A percentile compares a stretch with the other conserved stretches of the same genome.
Conservation (phyloP, 2,888 invertebrate genomes). For the Nemapogon koenigi region DNA sequence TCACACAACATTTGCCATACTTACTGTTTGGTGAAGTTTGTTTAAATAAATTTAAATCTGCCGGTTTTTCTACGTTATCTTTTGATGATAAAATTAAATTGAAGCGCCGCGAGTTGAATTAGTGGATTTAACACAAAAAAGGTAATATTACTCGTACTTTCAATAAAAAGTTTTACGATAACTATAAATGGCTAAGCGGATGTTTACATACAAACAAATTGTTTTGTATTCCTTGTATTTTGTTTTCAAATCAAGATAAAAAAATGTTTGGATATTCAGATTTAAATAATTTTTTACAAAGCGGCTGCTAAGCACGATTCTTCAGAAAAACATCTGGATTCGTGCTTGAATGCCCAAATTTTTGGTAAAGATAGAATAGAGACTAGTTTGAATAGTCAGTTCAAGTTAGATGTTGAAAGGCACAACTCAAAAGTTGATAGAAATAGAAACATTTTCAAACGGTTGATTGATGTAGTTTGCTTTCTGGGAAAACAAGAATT, state of each 20-base stretch:
- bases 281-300: constrained; percentile 1
- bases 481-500: constrained; percentile 1
- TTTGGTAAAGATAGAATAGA: background rate
- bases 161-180: background rate
- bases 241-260: background rate
- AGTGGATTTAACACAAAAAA: background rate
- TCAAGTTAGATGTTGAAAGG: constrained; percentile 10
- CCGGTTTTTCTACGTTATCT: no score
- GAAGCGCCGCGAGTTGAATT: no score
- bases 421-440: constrained; percentile 16
- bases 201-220: background rate
- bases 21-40: no score
- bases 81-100: no score
- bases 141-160: background rate
- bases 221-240: background rate
- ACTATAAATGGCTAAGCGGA: background rate
- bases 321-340: constrained; percentile 1
- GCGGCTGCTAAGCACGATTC: background rate
- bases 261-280: background rate
- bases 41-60: no score
- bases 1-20: no score
- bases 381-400: constrained; percentile 2
- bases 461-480: constrained; percentile 1
- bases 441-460: constrained; percentile 3
- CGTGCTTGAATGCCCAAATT: background rate